Evolutionary conservation across 2,888 invertebrate species (phyloP).

Genomic region (Dermolepida albohirtum): DNA sequence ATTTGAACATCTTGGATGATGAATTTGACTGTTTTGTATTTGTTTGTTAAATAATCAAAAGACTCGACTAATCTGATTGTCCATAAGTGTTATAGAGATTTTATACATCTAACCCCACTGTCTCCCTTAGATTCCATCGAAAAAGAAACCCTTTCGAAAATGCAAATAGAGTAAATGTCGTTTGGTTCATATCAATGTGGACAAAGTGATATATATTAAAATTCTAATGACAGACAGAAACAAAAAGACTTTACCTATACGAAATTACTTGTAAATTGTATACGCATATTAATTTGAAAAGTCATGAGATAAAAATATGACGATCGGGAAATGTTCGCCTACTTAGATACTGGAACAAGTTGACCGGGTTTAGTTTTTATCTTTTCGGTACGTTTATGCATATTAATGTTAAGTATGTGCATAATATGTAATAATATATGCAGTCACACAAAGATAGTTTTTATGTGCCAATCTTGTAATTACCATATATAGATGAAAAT

Average conservation of each 20-base stretch:
- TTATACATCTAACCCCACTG: constrained; percentile 36
- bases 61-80: constrained; percentile 5
- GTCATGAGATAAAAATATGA: constrained; percentile 17
- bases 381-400: constrained; percentile 1
- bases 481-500: too few species aligned
- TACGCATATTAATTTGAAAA: constrained; percentile 7
- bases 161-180: constrained; percentile 23
- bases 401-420: constrained; percentile 11
- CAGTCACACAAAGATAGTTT: not conserved
- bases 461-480: not conserved
- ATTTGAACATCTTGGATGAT: constrained; percentile 48
- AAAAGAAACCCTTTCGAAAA: constrained; percentile 44
- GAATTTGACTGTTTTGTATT: constrained; percentile 26
- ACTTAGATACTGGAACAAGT: constrained; percentile 27
- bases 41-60: constrained; percentile 21
- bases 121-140: constrained; percentile 18
- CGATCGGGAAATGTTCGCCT: constrained; percentile 23
- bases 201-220: not conserved
- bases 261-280: not conserved
- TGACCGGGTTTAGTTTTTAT: constrained; percentile 12
- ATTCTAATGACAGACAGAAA: constrained; percentile 3
- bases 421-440: not conserved
- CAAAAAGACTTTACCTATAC: constrained; percentile 7
- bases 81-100: not conserved
- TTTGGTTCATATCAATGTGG: constrained; percentile 38